Base-by-base conservation (phyloP, 2,888 invertebrate species). In the Drosophila mayaguana region DNA sequence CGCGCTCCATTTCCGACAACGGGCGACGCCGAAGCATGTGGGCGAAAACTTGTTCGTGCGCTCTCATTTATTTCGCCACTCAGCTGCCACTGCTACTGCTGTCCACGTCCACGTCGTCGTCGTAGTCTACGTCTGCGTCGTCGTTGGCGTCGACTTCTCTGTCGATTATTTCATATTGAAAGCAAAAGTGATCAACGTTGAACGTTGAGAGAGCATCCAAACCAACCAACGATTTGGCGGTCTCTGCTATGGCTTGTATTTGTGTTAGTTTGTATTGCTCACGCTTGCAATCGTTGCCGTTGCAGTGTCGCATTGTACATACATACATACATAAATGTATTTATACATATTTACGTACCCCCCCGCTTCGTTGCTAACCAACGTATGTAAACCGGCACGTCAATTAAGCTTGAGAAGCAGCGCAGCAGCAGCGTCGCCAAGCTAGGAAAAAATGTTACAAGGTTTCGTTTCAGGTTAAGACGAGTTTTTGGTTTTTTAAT, bases 121-220 rank as follows among this genome's bases (percentile, higher is more conserved):
- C 40, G 61, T 43, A 28, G 57, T 14, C 70, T 51, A 34, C 57
- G 60, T 55, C 63, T 60, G 53, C 40, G 61, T 40, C 38, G 57
- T 14, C 68, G 57, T 28, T 40, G 14, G 45, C 61, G 64, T 50
- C 42, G 59, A 51, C 43, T 46, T 45, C 68, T 70, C 60, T 70
- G 78, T 71, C 76, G 84, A 90, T 92, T 92, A 91, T 91, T 91
- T 92, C 91, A 91, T 91, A 92, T 83, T 89, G 92, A 92, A 92
- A 92, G 91, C 92, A 92, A 92, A 92, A 92, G 92, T 92, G 87
- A 91, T 88, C 86, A 90, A 76, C 79, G 68, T 66, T 62, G 75
- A 90, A 75, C 79, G 64, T 64, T 59, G 63, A 56, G 75, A 65
- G 81, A 70, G 71, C 55, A 45, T 20, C 46, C 65, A 56, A 78